These are phyloP conservation scores for Xylophagus ater DNA, from an alignment of 2,888 invertebrate species.

Conservation along the genomic window DNA sequence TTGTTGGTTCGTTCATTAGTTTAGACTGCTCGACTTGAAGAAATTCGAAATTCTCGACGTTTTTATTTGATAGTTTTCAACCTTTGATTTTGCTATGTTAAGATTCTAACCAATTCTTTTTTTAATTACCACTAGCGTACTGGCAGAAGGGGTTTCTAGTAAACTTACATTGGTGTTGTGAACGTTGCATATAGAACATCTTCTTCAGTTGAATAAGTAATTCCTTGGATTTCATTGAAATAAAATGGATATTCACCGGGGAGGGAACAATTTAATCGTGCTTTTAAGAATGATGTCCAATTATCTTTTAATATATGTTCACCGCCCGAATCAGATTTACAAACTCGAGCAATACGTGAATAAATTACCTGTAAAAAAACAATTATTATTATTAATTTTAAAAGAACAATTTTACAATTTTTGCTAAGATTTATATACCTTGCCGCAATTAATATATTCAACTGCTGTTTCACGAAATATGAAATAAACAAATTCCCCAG, in stretches of 20 bases:
- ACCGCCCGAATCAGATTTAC: slow-evolving; percentile 80
- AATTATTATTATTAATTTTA: slow-evolving; percentile 1
- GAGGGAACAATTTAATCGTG: slow-evolving; percentile 70
- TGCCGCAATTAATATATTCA: slow-evolving; percentile 88
- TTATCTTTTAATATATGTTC: slow-evolving; percentile 65
- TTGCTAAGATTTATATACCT: slow-evolving; percentile 45
- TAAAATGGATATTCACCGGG: slow-evolving; percentile 80
- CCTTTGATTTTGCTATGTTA: too few relatives aligned
- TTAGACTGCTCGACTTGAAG: too few relatives aligned
- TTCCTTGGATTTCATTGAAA: slow-evolving; percentile 80
- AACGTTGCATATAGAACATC: slow-evolving; percentile 75
- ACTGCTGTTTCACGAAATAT: slow-evolving; percentile 84
- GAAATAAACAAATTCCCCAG: slow-evolving; percentile 78
- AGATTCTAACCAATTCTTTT: too few relatives aligned
- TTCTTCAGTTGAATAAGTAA: slow-evolving; percentile 64
- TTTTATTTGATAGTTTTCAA: too few relatives aligned
- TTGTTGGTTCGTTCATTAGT: too few relatives aligned
- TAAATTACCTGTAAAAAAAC: slow-evolving; percentile 56
- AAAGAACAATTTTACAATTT: neutral
- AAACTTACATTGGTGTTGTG: slow-evolving; percentile 59
- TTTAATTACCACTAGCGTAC: too few relatives aligned
- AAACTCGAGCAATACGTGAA: slow-evolving; percentile 82
- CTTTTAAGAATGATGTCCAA: slow-evolving; percentile 88
- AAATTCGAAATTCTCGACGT: too few relatives aligned
- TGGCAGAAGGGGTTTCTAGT: too few relatives aligned